Percentiles rank a stretch among this genome's conserved stretches.
phyloP scores from a whole-genome alignment of 2,888 invertebrate species.

The Aphodius granarius region DNA sequence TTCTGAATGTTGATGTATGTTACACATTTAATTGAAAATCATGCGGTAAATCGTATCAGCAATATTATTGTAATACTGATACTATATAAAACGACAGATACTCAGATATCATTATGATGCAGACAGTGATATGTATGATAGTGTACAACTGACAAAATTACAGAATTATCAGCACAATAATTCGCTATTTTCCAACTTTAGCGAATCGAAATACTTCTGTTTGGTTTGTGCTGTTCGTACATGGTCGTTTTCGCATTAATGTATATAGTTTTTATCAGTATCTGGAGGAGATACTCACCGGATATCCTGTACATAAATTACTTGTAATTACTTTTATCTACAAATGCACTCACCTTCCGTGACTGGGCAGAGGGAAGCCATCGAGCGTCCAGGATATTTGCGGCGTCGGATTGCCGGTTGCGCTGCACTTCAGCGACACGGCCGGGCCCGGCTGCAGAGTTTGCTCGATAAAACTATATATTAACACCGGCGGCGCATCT shows the following conservation, averaged over 20 bases:
- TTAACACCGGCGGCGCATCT: conserved; percentile 75
- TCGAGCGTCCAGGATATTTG: conserved; percentile 76
- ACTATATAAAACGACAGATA: too few relatives aligned
- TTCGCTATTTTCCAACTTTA: background rate
- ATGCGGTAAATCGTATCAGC: background rate
- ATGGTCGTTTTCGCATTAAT: background rate
- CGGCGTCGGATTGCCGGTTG: conserved; percentile 76
- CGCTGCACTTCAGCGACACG: conserved; percentile 75
- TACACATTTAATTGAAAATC: background rate
- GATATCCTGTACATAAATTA: background rate
- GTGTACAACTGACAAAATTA: too few relatives aligned
- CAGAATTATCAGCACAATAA: background rate
- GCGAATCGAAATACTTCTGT: background rate
- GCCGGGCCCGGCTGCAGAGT: conserved; percentile 78
- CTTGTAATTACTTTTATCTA: background rate
- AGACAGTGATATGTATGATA: too few relatives aligned
- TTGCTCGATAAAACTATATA: conserved; percentile 77
- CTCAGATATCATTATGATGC: too few relatives aligned
- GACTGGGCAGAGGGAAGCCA: conserved; percentile 69
- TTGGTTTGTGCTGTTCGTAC: background rate
- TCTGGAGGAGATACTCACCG: background rate
- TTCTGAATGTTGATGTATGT: too few relatives aligned
- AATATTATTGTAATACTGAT: too few relatives aligned
- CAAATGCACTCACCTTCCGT: conserved; percentile 49
- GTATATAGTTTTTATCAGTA: background rate